phyloP scores from a whole-genome alignment of 2,797 vertebrate genomes.

The Alectoris magna region DNA sequence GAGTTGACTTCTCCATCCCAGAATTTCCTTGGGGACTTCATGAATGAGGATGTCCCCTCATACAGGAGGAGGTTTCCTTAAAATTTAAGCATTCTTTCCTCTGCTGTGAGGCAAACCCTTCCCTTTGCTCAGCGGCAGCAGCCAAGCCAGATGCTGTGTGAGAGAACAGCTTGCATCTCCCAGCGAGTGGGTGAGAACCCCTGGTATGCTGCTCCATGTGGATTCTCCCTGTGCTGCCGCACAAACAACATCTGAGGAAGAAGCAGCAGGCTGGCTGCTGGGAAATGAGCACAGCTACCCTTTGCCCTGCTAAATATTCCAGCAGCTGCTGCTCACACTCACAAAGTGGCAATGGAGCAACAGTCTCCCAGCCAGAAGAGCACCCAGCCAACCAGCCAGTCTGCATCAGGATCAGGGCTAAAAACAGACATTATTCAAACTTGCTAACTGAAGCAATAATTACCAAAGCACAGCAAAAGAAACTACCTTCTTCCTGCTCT shows the following conservation, averaged over 20 bases:
- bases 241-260: slow-evolving; percentile 70
- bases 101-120: slow-evolving; percentile 15
- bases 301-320: neutral
- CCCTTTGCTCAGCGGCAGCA: neutral
- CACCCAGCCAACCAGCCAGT: neutral
- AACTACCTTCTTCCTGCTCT: slow-evolving; percentile 41
- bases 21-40: neutral
- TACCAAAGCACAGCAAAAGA: neutral
- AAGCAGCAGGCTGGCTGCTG: neutral
- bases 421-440: rapidly evolving
- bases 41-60: neutral
- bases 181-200: slow-evolving; percentile 48
- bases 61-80: neutral
- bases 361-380: neutral
- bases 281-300: slow-evolving; percentile 31
- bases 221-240: slow-evolving; percentile 49
- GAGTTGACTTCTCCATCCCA: neutral
- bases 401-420: neutral
- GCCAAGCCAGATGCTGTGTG: slow-evolving; percentile 51
- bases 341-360: neutral
- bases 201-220: slow-evolving; percentile 60
- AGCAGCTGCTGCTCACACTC: slow-evolving; percentile 43
- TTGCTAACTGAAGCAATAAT: neutral
- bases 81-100: neutral
- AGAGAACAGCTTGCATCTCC: slow-evolving; percentile 51